A percentile compares a stretch with the other conserved stretches of the same genome.
Evolutionary conservation across 92 coral and sea anemone species (phyloP).

Genomic region (Porites evermanni): DNA sequence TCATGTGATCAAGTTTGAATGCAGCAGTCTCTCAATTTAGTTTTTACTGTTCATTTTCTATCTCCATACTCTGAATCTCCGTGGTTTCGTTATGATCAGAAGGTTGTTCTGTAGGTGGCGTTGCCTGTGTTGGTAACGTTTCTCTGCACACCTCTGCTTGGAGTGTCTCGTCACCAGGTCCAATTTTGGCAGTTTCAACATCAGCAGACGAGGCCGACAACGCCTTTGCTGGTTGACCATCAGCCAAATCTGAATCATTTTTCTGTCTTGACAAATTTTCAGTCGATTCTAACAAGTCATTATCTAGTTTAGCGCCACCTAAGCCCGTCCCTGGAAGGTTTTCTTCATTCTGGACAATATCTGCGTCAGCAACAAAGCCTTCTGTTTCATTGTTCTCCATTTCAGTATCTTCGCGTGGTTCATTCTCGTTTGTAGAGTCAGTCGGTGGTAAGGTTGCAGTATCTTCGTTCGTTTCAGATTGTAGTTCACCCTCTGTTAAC

Average conservation of each 20-base stretch:
- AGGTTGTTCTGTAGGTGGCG: neutral
- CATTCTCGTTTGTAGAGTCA: neutral
- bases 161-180: neutral
- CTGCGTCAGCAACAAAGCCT: neutral
- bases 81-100: neutral
- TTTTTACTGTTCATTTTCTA: neutral
- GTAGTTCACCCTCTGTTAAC: neutral
- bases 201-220: neutral
- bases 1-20: neutral
- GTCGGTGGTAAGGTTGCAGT: neutral
- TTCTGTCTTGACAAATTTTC: neutral
- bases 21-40: neutral
- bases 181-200: no score
- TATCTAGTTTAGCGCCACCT: neutral
- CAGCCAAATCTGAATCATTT: neutral
- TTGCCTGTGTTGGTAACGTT: neutral
- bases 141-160: slow-evolving; percentile 9
- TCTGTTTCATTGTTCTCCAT: slow-evolving; percentile 14
- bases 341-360: neutral
- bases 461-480: neutral
- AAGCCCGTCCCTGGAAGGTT: neutral
- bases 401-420: slow-evolving; percentile 2
- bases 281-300: slow-evolving; percentile 1
- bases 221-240: neutral
- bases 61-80: neutral